phyloP scores from a whole-genome alignment of 2,888 invertebrate species.

The Odontomyia ornata region DNA sequence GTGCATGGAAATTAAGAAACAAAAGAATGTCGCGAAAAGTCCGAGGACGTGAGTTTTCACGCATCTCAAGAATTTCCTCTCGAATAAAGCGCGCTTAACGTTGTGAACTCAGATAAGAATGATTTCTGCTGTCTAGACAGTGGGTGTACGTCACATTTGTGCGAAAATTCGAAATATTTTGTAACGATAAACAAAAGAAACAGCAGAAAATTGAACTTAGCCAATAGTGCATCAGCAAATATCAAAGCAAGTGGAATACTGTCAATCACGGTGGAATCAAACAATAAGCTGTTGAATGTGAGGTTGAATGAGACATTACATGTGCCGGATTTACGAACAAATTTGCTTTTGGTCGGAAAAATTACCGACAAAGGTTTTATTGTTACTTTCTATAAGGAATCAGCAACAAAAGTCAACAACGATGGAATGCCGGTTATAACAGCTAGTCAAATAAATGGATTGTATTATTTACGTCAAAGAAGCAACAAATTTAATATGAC shows the following conservation, averaged over 20 bases:
- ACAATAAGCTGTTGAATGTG: neutral
- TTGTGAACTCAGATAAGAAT: neutral
- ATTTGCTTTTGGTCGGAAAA: constrained; percentile 12
- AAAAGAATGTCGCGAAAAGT: constrained; percentile 25
- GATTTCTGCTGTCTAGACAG: neutral
- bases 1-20: constrained; percentile 42
- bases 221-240: neutral
- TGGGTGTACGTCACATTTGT: neutral
- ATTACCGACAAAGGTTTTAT: neutral
- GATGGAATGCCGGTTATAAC: neutral
- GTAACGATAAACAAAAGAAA: neutral
- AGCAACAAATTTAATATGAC: neutral
- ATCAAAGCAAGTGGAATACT: constrained; percentile 1
- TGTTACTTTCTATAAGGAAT: constrained; percentile 33
- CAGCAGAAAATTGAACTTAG: neutral
- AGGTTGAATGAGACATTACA: neutral
- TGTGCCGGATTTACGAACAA: constrained; percentile 17
- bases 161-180: neutral
- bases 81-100: no score
- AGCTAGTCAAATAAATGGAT: constrained; percentile 1
- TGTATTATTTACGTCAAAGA: neutral
- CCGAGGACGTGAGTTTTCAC: no score
- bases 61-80: no score
- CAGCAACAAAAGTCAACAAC: neutral
- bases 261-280: neutral